Base-by-base conservation (phyloP, 1,140 invertebrate genomes). In the Sarcophaga peregrina region DNA sequence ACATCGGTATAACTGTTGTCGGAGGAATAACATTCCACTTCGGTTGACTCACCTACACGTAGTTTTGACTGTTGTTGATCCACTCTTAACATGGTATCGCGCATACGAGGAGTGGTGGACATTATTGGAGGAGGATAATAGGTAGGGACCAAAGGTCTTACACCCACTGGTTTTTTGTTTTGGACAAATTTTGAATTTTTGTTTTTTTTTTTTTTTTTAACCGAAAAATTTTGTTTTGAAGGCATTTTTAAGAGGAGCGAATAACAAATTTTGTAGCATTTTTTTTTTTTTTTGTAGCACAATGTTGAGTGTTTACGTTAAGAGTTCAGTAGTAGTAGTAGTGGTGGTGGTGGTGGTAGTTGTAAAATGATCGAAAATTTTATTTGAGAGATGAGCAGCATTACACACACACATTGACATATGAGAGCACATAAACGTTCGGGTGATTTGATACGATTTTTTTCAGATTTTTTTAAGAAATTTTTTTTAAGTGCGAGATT, bases 1-100 rank as follows among this genome's bases (percentile, higher is more conserved):
- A 92, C 92, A 25, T 89, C 86, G 17, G 92, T 91, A 83, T 88
- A 88, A 81, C 85, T 86, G 48, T 87, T 85, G 52, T 86, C 87
- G 37, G 88, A 86, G 73, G 90, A 88, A 68, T 86, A 87, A 85
- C 90, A 90, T 82, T 90, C 90, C 25, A 90, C 89, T 81, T 87
- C 86, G 54, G 88, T 89, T 45, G 86, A 88, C 25, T 90, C 88
- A 13, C 90, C 90, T 2, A 85, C 80, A 7, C 73, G 85, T 46
- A 90, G 47, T 8, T 86, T 86, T 8, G 89, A 86, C 0, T 86
- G 86, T 45, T 90, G 87, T 46, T 89, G 88, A 83, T 90, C 87
- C 83, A 90, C 74, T 75, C 88, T 90, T n/a, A 90, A 84, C 74
- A 85, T 87, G 17, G 85, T 84, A 46, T 89, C 88, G 8, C 85